phyloP scores from a whole-genome alignment of 2,888 invertebrate species.

The Trypoxylon attenuatum region DNA sequence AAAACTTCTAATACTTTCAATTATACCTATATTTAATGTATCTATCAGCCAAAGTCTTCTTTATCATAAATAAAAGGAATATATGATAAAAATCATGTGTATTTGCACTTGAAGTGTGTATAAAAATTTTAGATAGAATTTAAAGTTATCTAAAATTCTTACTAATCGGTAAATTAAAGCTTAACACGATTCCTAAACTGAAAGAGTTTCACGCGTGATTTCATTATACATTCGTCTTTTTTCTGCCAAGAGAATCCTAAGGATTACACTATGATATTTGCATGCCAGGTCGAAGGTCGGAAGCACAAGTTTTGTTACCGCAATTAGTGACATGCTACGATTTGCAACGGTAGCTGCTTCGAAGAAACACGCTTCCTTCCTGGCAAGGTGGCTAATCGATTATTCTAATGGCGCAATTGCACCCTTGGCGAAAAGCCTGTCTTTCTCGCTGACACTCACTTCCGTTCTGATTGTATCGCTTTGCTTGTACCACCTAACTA shows the following conservation, averaged over 20 bases:
- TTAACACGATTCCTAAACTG: slow-evolving; percentile 19
- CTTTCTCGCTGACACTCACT: background rate
- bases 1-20: too few relatives aligned
- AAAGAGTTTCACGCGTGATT: slow-evolving; percentile 10
- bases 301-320: slow-evolving; percentile 21
- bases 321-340: slow-evolving; percentile 35
- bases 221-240: slow-evolving; percentile 23
- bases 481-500: too few relatives aligned
- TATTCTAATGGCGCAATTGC: background rate
- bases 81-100: too few relatives aligned
- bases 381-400: slow-evolving; percentile 1
- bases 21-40: too few relatives aligned
- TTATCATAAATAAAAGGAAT: too few relatives aligned
- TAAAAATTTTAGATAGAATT: too few relatives aligned
- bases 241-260: too few relatives aligned
- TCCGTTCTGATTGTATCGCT: background rate
- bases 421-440: background rate
- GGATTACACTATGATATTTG: too few relatives aligned
- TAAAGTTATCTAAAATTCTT: too few relatives aligned
- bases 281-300: slow-evolving; percentile 33
- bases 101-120: too few relatives aligned
- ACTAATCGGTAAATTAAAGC: too few relatives aligned
- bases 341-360: slow-evolving; percentile 9
- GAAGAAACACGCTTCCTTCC: slow-evolving; percentile 1
- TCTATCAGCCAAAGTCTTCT: too few relatives aligned